Base-by-base conservation (phyloP, 2,888 invertebrate genomes). In the Nemotelus nigrinus region DNA sequence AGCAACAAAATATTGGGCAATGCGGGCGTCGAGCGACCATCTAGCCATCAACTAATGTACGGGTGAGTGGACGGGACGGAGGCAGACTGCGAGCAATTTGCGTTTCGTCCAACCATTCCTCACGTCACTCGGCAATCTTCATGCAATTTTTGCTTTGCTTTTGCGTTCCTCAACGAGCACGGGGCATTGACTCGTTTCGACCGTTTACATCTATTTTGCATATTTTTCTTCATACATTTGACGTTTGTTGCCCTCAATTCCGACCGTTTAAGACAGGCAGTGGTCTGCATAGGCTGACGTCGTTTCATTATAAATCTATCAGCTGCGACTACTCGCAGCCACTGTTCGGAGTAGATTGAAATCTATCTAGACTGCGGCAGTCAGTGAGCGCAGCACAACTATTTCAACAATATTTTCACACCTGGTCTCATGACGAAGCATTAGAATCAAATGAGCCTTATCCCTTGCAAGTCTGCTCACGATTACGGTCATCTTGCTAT, bases 111-210 rank as follows among this genome's bases (percentile, higher is more conserved):
- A 50, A 8, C 50, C 50, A 8, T 50, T 50, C 50, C 1, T 50
- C 50, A 50, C 50, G 50, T 50, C 50, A 7, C 50, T 10, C 25
- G n/a, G 6, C 25, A n/a, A n/a, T 25, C 58, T 4, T 58, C 58
- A 58, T 58, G 58, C 25, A 60, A 39, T 60, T 60, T 7, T 4
- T 7, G 60, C 39, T 60, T 10, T 3, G 7, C 7, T 60, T 25
- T 41, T 39, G 60, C 39, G 25, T 10, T 39, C 39, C 60, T 25
- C 41, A 3, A 60, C 60, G 25, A 60, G 25, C 7, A 50, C 67
- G 50, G 67, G 67, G 67, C 67, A 68, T 48, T 68, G 67, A 68
- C 67, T 68, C 60, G 60, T 60, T 68, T 8, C 67, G n/a, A 25
- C 25, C 67, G 48, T 68, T 39, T n/a, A 48, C 41, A 25, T n/a